A percentile compares a stretch with the other conserved stretches of the same genome.
Conservation (phyloP, 1,140 invertebrate species). For the Neodiprion fabricii region DNA sequence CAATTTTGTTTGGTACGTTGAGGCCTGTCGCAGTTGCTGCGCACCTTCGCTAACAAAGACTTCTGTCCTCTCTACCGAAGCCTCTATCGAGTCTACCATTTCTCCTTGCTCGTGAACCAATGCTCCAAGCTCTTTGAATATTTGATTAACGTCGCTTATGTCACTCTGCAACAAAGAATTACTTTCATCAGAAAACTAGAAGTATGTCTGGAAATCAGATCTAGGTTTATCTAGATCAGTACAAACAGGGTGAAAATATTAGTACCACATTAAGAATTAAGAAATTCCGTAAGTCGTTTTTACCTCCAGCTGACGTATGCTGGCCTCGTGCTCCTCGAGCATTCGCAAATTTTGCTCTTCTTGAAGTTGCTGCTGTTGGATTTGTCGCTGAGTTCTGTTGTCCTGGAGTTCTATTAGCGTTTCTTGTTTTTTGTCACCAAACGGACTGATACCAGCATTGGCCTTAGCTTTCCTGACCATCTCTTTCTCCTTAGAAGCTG, state of each 20-base stretch:
- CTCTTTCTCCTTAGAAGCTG: conserved; percentile 85
- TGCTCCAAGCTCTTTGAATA: conserved; percentile 96
- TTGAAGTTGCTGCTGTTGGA: conserved; percentile 79
- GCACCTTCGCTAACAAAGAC: conserved; percentile 85
- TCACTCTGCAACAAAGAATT: conserved; percentile 73
- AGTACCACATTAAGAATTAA: conserved; percentile 15
- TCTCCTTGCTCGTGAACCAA: conserved; percentile 98
- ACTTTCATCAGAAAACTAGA: not conserved
- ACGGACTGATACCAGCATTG: conserved; percentile 60
- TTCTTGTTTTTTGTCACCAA: conserved; percentile 64
- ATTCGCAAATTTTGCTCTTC: conserved; percentile 86
- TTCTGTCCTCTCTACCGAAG: conserved; percentile 90
- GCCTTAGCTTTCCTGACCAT: conserved; percentile 74
- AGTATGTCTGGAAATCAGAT: conserved; percentile 1
- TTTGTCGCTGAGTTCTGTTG: conserved; percentile 63
- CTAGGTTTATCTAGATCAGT: conserved; percentile 6
- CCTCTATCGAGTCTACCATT: conserved; percentile 95
- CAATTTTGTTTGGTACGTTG: conserved; percentile 85
- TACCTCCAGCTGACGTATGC: conserved; percentile 90
- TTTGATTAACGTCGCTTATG: conserved; percentile 96
- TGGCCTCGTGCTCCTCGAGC: conserved; percentile 88
- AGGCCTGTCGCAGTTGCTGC: conserved; percentile 81
- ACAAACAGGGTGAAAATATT: conserved; percentile 13
- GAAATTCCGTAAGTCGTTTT: conserved; percentile 10
- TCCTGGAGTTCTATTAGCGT: conserved; percentile 74